Conservation (phyloP, 2,888 invertebrate genomes). For the Eudemis profundana region DNA sequence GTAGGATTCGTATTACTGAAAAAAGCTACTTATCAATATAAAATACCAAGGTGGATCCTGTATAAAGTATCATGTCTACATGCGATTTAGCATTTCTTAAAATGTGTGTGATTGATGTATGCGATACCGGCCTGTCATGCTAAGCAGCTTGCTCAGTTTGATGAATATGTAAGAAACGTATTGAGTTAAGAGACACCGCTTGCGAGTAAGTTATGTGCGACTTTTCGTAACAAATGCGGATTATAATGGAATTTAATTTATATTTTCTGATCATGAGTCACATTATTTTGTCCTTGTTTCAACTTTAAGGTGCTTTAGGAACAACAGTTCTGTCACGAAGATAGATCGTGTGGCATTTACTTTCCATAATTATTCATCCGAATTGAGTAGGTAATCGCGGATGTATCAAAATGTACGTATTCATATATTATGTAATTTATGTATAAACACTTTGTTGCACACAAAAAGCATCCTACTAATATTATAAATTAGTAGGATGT, state of each 20-base stretch:
- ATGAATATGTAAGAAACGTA: slow-evolving; percentile 48
- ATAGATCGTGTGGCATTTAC: too few species aligned
- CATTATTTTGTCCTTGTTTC: neutral
- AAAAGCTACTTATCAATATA: neutral
- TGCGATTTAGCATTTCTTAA: slow-evolving; percentile 41
- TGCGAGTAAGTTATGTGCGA: slow-evolving; percentile 66
- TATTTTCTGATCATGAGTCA: slow-evolving; percentile 7
- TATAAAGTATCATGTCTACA: slow-evolving; percentile 11
- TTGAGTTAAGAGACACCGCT: slow-evolving; percentile 57
- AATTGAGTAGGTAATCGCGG: too few species aligned
- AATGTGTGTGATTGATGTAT: slow-evolving; percentile 44
- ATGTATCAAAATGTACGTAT: too few species aligned
- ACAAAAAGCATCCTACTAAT: too few species aligned
- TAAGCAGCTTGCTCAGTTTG: slow-evolving; percentile 43
- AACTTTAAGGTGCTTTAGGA: too few species aligned
- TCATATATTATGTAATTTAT: too few species aligned
- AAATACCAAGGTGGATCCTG: slow-evolving; percentile 7
- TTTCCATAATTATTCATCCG: too few species aligned
- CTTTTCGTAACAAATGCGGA: slow-evolving; percentile 55
- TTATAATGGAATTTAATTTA: slow-evolving; percentile 63
- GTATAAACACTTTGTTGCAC: too few species aligned
- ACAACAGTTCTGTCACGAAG: too few species aligned
- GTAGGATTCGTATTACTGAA: too few species aligned
- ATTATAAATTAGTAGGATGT: too few species aligned
- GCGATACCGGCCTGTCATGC: slow-evolving; percentile 40